Conservation (phyloP, 2,888 invertebrate genomes). For the Cylloceria caligata region DNA sequence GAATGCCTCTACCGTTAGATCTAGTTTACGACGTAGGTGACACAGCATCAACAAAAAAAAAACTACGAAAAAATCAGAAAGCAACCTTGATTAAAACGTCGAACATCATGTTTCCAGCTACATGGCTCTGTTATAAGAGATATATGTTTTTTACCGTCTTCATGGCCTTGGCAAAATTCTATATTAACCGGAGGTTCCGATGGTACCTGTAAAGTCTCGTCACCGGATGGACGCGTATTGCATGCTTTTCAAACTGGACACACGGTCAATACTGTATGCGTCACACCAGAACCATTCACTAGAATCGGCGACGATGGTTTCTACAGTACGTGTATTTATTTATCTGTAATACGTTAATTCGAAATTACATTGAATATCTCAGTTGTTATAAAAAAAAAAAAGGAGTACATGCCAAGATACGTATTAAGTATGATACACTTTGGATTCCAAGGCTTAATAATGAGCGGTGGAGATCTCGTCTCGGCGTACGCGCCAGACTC, state of each 20-base stretch:
- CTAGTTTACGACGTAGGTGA: conserved; percentile 85
- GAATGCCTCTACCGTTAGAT: conserved; percentile 85
- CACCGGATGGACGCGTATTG: conserved; percentile 83
- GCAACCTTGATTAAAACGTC: conserved; percentile 5
- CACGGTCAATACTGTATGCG: conserved; percentile 83
- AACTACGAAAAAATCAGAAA: neutral
- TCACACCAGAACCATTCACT: conserved; percentile 84
- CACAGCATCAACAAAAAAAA: neutral
- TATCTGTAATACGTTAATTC: too few species aligned
- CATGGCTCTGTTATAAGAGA: conserved; percentile 84
- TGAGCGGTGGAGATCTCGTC: conserved; percentile 84
- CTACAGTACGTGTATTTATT: conserved; percentile 80
- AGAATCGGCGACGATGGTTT: conserved; percentile 83
- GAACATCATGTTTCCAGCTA: conserved; percentile 77
- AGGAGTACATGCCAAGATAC: neutral
- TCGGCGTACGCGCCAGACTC: conserved; percentile 84
- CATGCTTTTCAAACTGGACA: conserved; percentile 84
- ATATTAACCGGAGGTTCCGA: conserved; percentile 83
- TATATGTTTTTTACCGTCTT: conserved; percentile 84
- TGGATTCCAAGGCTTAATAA: conserved; percentile 81
- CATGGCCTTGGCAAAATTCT: conserved; percentile 85
- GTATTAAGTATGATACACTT: neutral
- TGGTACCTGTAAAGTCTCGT: conserved; percentile 84
- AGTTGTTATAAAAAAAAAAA: too few species aligned
- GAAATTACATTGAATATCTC: too few species aligned